Evolutionary conservation across 2,888 invertebrate genomes (phyloP).

Genomic region (Sinhomidia bicolor): DNA sequence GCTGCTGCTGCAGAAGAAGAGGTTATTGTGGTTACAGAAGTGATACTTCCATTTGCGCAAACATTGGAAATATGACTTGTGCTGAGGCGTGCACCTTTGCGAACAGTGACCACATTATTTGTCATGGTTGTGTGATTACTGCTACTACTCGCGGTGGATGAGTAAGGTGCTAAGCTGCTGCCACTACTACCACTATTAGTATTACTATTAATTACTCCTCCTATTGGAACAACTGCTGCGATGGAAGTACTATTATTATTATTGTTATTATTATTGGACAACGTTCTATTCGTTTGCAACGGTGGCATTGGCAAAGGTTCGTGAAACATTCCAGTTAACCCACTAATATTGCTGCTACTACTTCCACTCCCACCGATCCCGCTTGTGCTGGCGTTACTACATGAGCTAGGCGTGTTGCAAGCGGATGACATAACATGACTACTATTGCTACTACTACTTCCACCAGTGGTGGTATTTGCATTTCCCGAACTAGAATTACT

Average conservation of each 20-base stretch:
- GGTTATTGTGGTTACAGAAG: slow-evolving; percentile 42
- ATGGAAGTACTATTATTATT: slow-evolving; percentile 27
- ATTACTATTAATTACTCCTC: slow-evolving; percentile 23
- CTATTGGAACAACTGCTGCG: neutral
- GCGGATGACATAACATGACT: slow-evolving; percentile 68
- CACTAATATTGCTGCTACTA: slow-evolving; percentile 38
- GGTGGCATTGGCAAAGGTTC: slow-evolving; percentile 48
- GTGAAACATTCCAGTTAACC: slow-evolving; percentile 57
- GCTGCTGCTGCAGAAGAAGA: slow-evolving; percentile 33
- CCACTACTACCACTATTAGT: slow-evolving; percentile 32
- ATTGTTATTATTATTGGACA: no score
- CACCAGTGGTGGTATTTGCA: slow-evolving; percentile 11
- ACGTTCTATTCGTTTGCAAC: neutral
- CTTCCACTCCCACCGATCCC: slow-evolving; percentile 48
- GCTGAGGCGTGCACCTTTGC: slow-evolving; percentile 66
- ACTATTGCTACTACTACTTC: slow-evolving; percentile 31
- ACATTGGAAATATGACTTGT: slow-evolving; percentile 69
- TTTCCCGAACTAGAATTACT: slow-evolving; percentile 59
- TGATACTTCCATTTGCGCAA: slow-evolving; percentile 58
- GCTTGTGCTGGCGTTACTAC: slow-evolving; percentile 64
- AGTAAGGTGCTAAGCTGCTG: slow-evolving; percentile 32
- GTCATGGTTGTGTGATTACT: slow-evolving; percentile 27
- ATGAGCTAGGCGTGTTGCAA: slow-evolving; percentile 69
- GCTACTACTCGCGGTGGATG: slow-evolving; percentile 21
- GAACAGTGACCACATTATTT: slow-evolving; percentile 60